phyloP scores from a whole-genome alignment of 2,888 invertebrate species.

The Crocallis elinguaria region DNA sequence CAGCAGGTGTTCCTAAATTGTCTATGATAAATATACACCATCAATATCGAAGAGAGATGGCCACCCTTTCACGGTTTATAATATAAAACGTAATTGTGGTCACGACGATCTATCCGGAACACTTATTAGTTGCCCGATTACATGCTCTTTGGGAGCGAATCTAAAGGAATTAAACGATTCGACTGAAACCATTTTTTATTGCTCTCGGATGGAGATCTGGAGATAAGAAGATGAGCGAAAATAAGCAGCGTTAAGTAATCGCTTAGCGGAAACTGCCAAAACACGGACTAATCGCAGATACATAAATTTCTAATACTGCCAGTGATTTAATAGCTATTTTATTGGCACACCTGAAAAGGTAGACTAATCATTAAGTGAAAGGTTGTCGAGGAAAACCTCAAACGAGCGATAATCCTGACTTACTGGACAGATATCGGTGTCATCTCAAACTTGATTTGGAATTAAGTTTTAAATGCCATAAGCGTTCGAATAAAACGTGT shows the following conservation, averaged over 20 bases:
- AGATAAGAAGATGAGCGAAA: not conserved
- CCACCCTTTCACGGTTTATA: constrained; percentile 64
- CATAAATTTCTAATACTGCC: constrained; percentile 27
- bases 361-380: constrained; percentile 42
- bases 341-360: constrained; percentile 12
- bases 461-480: constrained; percentile 60
- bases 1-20: constrained; percentile 81
- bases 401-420: constrained; percentile 58
- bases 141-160: constrained; percentile 38
- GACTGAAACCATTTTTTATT: constrained; percentile 2
- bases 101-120: constrained; percentile 52
- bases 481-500: constrained; percentile 52
- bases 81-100: constrained; percentile 66
- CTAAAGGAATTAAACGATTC: constrained; percentile 36
- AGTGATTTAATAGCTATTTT: constrained; percentile 15
- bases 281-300: constrained; percentile 35
- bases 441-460: constrained; percentile 51
- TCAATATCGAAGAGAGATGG: constrained; percentile 64
- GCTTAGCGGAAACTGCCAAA: constrained; percentile 35
- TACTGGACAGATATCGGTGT: constrained; percentile 58
- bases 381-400: constrained; percentile 47
- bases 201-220: not conserved
- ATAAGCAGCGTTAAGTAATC: not conserved
- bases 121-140: constrained; percentile 47
- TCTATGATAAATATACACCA: constrained; percentile 78